Percentiles rank a stretch among this genome's conserved stretches.
These are phyloP conservation scores for Arctopsyche grandis DNA, from an alignment of 1,140 invertebrate genomes.

Conservation along the genomic window DNA sequence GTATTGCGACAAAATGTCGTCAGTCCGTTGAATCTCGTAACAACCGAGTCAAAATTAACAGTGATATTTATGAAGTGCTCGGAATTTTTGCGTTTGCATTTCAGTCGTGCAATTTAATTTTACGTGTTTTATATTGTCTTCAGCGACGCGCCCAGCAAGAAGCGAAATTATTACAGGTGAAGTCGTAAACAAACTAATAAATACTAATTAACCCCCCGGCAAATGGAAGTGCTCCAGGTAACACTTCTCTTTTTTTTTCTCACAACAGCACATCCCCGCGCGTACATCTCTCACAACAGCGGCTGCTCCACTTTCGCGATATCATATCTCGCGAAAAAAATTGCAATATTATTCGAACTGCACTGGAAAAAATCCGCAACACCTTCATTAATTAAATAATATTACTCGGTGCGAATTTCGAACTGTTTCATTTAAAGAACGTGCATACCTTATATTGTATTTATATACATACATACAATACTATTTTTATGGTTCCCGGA, in stretches of 20 bases:
- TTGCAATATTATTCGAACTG: not conserved
- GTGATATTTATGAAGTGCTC: too few relatives aligned
- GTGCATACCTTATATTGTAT: too few relatives aligned
- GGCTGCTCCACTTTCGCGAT: not conserved
- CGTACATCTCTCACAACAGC: conserved; percentile 21
- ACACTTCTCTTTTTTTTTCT: conserved; percentile 27
- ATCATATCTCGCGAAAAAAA: not conserved
- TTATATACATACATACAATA: too few relatives aligned
- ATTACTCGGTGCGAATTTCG: too few relatives aligned
- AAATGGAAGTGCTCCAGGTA: conserved; percentile 43
- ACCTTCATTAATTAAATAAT: not conserved
- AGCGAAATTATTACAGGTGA: conserved; percentile 37
- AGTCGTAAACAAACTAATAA: conserved; percentile 49
- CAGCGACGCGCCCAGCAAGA: conserved; percentile 13
- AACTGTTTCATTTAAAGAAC: too few relatives aligned
- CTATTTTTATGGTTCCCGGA: too few relatives aligned
- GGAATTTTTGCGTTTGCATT: not conserved
- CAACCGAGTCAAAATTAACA: too few relatives aligned
- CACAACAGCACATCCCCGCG: not conserved
- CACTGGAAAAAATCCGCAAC: not conserved
- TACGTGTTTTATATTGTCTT: conserved; percentile 38
- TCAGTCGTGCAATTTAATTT: conserved; percentile 36
- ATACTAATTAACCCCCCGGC: conserved; percentile 48
- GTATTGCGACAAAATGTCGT: too few relatives aligned
- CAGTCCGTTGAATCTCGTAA: too few relatives aligned